These are phyloP conservation scores for Molorchus minor DNA, from an alignment of 2,888 invertebrate species.

Conservation along the genomic window DNA sequence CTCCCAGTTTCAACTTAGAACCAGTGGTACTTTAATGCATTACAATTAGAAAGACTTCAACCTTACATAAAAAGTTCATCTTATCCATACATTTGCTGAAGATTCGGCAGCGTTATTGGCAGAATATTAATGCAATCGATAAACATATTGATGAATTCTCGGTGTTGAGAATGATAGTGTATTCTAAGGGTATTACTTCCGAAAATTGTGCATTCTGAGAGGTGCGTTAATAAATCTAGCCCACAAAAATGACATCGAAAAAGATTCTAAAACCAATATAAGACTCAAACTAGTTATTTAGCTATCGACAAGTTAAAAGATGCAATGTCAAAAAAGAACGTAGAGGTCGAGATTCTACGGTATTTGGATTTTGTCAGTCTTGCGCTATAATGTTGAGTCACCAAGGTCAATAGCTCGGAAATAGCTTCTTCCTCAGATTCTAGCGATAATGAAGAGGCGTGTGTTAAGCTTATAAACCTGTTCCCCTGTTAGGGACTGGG, in stretches of 20 bases:
- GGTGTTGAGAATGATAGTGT: not conserved
- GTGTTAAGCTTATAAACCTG: conserved; percentile 9
- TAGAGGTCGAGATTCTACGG: not conserved
- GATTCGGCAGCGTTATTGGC: not conserved
- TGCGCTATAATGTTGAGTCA: not conserved
- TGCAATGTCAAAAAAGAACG: not conserved
- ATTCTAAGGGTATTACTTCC: not conserved
- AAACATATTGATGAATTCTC: not conserved
- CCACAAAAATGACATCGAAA: not conserved
- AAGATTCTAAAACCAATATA: not conserved
- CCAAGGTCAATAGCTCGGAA: conserved; percentile 13
- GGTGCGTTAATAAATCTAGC: not conserved
- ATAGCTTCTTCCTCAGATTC: not conserved
- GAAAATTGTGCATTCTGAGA: not conserved
- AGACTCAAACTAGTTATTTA: not conserved
- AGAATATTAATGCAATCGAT: not conserved
- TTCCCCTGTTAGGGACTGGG: conserved; percentile 17
- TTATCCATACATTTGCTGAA: not conserved
- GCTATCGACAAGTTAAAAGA: not conserved
- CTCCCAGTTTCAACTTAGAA: not conserved
- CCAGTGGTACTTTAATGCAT: not conserved
- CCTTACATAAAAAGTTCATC: not conserved
- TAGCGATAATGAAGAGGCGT: not conserved
- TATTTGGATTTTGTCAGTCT: conserved; percentile 11
- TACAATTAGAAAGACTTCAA: not conserved